Evolutionary conservation across 2,888 invertebrate species (phyloP), one percentile per base, ranked within the genome.

Genomic region (Drosophila conformis): DNA sequence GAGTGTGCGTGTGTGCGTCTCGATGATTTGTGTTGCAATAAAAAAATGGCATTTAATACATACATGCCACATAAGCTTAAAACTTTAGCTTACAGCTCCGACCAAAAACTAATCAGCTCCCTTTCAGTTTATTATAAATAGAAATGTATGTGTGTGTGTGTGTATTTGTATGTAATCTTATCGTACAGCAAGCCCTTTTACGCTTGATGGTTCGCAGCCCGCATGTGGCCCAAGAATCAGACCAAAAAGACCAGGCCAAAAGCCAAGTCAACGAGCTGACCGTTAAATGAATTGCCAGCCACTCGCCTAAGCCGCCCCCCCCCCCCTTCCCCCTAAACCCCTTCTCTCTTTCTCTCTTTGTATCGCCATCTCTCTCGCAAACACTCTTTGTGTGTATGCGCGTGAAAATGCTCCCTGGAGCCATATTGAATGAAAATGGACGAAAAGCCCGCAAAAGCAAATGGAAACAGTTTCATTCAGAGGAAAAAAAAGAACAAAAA

Each of bases 101-200:
- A 52, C 62, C 63, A 75, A 81, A 73, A 85, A 79, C 83, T 86
- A 85, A 88, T 87, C 81, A 85, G 89, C 80, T 85, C 84, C 78
- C 78, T 88, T 88, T 86, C 82, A 85, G 88, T 85, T 86, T 85
- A 86, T 83, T 86, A 86, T 80, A 85, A 86, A 88, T 83, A 87
- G 87, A 83, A 86, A 65, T 65, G 61, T 38, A 33, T 40, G 27
- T 38, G 40, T 29, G 46, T 59, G 46, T 46, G 52, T 58, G 56
- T 59, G 63, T 67, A 48, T 65, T 53, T 40, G 58, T 63, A 58
- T 35, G 69, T 71, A 79, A 79, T 82, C 87, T 87, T 87, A 85
- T 89, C 89, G 84, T 67, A 64, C 80, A 80, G 84, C 80, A 83
- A 82, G 85, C 80, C 85, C 78, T 88, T 85, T 82, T 83, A 86